A percentile compares a stretch with the other conserved stretches of the same genome.
phyloP scores from a whole-genome alignment of 2,113 vertebrate species.

The Rhinoderma darwinii region DNA sequence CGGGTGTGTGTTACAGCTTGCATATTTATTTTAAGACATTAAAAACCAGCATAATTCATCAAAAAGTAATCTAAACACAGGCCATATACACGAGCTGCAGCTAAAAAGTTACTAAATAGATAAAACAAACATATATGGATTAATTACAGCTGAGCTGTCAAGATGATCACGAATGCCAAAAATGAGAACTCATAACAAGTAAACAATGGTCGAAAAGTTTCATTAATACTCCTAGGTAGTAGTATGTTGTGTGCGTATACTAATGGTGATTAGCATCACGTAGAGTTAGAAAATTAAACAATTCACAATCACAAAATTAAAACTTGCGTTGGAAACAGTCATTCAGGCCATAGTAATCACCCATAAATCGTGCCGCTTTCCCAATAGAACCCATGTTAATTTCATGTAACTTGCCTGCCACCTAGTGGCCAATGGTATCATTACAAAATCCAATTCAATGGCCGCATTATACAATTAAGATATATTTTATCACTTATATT shows the following conservation, averaged over 20 bases:
- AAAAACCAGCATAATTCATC: not conserved
- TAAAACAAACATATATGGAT: not conserved
- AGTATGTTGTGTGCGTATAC: not conserved
- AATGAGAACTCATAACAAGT: not conserved
- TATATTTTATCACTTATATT: no score
- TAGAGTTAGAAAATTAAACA: not conserved
- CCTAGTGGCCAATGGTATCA: not conserved
- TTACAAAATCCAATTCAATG: not conserved
- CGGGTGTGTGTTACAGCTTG: not conserved
- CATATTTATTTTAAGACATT: not conserved
- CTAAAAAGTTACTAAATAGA: not conserved
- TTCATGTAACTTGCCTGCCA: constrained; percentile 25
- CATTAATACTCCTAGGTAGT: not conserved
- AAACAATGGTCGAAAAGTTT: not conserved
- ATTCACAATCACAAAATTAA: not conserved
- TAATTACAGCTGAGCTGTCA: not conserved
- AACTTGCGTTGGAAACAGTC: not conserved
- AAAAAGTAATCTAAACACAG: not conserved
- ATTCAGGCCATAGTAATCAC: constrained; percentile 8
- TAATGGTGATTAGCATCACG: not conserved
- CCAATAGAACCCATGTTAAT: not conserved
- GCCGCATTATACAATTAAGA: not conserved
- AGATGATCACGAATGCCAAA: not conserved
- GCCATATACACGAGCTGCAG: not conserved
- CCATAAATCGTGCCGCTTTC: no score